phyloP scores from a whole-genome alignment of 1,140 invertebrate genomes.

The Arctopsyche grandis region DNA sequence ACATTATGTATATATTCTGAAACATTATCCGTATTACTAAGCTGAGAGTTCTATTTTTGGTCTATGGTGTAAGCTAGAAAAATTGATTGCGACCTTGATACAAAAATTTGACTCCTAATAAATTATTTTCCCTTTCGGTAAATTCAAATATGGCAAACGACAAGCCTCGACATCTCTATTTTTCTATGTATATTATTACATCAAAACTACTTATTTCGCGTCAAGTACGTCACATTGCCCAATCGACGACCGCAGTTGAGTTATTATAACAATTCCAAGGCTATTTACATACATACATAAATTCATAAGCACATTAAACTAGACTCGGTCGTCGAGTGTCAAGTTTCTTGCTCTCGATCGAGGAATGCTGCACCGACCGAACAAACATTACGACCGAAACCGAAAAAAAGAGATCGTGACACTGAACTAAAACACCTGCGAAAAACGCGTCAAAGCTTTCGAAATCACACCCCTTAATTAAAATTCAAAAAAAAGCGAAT shows the following conservation, averaged over 20 bases:
- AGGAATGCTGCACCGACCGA: not conserved
- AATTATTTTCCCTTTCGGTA: not conserved
- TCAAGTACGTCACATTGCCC: not conserved
- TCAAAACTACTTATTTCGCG: not conserved
- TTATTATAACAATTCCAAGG: not conserved
- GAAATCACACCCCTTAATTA: not conserved
- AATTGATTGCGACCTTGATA: not conserved
- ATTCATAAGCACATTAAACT: not conserved
- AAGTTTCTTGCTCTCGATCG: conserved; percentile 16
- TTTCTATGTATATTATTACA: not conserved
- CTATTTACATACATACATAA: not conserved
- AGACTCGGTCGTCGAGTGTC: conserved; percentile 7
- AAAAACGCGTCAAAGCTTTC: not conserved
- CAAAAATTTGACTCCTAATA: not conserved
- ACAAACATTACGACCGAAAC: not conserved
- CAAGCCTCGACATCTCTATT: not conserved
- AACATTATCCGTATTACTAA: too few species aligned
- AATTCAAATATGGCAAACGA: not conserved
- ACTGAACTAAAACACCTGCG: conserved; percentile 15
- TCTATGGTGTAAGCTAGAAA: too few species aligned
- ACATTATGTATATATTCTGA: too few species aligned
- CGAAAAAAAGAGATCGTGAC: not conserved
- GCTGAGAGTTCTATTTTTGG: too few species aligned
- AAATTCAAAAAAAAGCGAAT: too few species aligned
- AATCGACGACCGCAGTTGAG: not conserved